Percentiles rank a stretch among this genome's conserved stretches.
Evolutionary conservation across 2,888 invertebrate genomes (phyloP).

Genomic region (Thereva unica): DNA sequence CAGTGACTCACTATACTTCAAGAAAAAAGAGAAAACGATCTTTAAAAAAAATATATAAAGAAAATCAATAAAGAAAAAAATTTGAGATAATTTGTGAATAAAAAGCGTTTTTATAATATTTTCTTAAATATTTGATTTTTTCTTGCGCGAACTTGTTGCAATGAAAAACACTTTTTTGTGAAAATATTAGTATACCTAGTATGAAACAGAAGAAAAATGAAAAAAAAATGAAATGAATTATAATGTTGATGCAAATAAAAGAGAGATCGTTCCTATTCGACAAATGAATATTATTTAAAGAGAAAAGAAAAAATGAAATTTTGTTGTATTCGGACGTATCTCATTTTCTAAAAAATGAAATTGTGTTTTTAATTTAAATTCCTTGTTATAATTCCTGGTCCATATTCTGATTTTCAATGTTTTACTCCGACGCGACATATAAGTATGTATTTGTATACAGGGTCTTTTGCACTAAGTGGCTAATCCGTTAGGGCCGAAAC

Average conservation of each 20-base stretch:
- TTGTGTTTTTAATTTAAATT: constrained; percentile 19
- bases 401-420: too few species aligned
- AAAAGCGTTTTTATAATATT: constrained; percentile 31
- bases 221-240: constrained; percentile 20
- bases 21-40: constrained; percentile 18
- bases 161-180: constrained; percentile 14
- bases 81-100: constrained; percentile 31
- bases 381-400: not conserved
- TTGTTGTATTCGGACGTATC: constrained; percentile 30
- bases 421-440: not conserved
- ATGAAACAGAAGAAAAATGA: constrained; percentile 16
- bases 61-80: constrained; percentile 3
- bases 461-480: too few species aligned
- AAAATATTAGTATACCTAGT: constrained; percentile 20
- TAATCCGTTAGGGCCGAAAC: too few species aligned
- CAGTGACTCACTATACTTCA: too few species aligned
- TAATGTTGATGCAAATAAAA: constrained; percentile 31
- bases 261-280: constrained; percentile 32
- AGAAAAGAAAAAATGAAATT: not conserved
- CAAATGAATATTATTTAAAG: constrained; percentile 23
- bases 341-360: constrained; percentile 28
- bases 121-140: constrained; percentile 25
- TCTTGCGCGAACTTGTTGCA: constrained; percentile 28
- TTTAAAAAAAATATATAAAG: constrained; percentile 12
- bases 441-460: too few species aligned